These are phyloP conservation scores for Auanema freiburgensis DNA, from an alignment of 2,888 invertebrate genomes.

Conservation along the genomic window DNA sequence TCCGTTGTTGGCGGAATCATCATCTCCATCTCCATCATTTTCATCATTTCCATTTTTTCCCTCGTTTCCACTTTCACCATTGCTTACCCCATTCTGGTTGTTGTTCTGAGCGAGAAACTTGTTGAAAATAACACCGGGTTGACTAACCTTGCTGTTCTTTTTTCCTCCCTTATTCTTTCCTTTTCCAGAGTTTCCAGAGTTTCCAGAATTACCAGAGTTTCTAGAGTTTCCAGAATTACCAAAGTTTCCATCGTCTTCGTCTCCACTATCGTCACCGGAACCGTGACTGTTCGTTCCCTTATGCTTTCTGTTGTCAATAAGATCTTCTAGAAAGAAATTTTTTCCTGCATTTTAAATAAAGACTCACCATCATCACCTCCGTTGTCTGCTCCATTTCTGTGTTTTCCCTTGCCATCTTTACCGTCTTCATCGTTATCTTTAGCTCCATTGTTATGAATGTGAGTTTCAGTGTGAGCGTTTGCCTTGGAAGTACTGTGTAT, in stretches of 20 bases:
- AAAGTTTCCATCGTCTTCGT: slow-evolving; percentile 5
- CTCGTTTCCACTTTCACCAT: slow-evolving; percentile 3
- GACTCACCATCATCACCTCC: not conserved
- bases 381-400: slow-evolving; percentile 11
- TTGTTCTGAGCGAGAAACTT: not conserved
- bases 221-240: not conserved
- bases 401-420: no score
- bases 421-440: slow-evolving; percentile 13
- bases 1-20: slow-evolving; percentile 8
- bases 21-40: slow-evolving; percentile 7
- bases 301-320: slow-evolving; percentile 3
- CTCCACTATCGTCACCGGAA: slow-evolving; percentile 16
- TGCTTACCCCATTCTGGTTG: not conserved
- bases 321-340: no score
- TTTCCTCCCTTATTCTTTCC: slow-evolving; percentile 1
- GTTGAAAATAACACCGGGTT: no score
- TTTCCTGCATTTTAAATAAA: not conserved
- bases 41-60: slow-evolving; percentile 1
- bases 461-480: slow-evolving; percentile 10
- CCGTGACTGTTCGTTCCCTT: slow-evolving; percentile 1
- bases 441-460: slow-evolving; percentile 19
- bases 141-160: no score
- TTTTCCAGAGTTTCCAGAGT: slow-evolving; percentile 2
- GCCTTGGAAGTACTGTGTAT: no score
- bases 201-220: no score